Evolutionary conservation across 30 jellyfish, hydroid and myxozoan genomes (phyloP).

Genomic region (Morbakka virulenta): DNA sequence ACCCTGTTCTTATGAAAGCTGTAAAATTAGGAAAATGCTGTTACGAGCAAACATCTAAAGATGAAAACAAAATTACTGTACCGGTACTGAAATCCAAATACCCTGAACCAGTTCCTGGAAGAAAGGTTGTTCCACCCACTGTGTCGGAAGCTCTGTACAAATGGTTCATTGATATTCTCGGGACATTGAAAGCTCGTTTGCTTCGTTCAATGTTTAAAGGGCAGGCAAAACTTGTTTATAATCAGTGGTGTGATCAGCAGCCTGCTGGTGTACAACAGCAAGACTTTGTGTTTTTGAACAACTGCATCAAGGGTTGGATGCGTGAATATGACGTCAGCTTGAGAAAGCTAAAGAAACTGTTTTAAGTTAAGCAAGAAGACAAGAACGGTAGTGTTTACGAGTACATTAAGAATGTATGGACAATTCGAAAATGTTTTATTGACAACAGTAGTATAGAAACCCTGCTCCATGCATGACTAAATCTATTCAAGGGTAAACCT

Average conservation of each 20-base stretch:
- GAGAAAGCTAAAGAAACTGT: slow-evolving; percentile 45
- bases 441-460: too few relatives aligned
- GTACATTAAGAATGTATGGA: too few relatives aligned
- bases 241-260: slow-evolving; percentile 34
- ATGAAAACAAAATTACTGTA: too few relatives aligned
- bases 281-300: slow-evolving; percentile 23
- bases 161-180: slow-evolving; percentile 47
- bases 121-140: slow-evolving; percentile 37
- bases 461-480: too few relatives aligned
- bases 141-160: slow-evolving; percentile 26
- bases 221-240: too few relatives aligned
- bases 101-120: slow-evolving; percentile 53
- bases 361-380: too few relatives aligned
- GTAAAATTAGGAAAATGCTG: too few relatives aligned
- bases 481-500: too few relatives aligned
- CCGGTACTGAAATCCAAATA: too few relatives aligned
- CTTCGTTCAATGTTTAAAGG: slow-evolving; percentile 30
- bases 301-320: slow-evolving; percentile 33
- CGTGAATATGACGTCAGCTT: slow-evolving; percentile 18
- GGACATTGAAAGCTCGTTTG: slow-evolving; percentile 28
- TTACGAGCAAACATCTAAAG: too few relatives aligned
- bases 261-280: slow-evolving; percentile 28
- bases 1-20: slow-evolving; percentile 26
- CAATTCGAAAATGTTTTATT: too few relatives aligned
- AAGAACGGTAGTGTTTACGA: too few relatives aligned